These are phyloP conservation scores for Cataglyphis hispanica DNA, from an alignment of 1,140 invertebrate genomes.

Conservation along the genomic window DNA sequence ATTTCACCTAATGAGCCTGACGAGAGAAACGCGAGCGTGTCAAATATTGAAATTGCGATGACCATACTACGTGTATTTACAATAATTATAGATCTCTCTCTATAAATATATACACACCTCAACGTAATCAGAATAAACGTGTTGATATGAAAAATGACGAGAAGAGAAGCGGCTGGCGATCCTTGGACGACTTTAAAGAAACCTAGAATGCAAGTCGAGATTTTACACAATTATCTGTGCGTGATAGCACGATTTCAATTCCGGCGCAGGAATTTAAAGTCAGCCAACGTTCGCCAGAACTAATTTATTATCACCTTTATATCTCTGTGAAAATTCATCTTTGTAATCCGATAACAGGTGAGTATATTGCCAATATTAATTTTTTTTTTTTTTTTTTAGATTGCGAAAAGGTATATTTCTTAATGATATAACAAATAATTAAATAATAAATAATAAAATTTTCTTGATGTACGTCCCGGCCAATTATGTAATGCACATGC, in stretches of 20 bases:
- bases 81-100: slow-evolving; percentile 81
- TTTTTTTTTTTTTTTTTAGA: neutral
- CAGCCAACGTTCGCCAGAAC: slow-evolving; percentile 18
- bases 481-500: slow-evolving; percentile 15
- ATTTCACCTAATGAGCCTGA: slow-evolving; percentile 32
- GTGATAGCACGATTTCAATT: neutral
- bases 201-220: neutral
- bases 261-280: neutral
- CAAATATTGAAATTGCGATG: slow-evolving; percentile 75
- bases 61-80: slow-evolving; percentile 84
- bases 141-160: slow-evolving; percentile 81
- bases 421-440: neutral
- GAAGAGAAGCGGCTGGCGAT: neutral
- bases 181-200: slow-evolving; percentile 37
- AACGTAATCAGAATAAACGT: slow-evolving; percentile 84
- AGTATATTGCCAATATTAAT: neutral
- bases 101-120: slow-evolving; percentile 81
- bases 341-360: slow-evolving; percentile 3
- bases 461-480: neutral
- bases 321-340: neutral
- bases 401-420: neutral
- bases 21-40: slow-evolving; percentile 46
- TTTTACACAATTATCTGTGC: neutral
- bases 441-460: slow-evolving; percentile 23
- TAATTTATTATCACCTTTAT: neutral